Conservation (phyloP, 2,797 vertebrate species). For the Parauchenoglanis ngamensis region DNA sequence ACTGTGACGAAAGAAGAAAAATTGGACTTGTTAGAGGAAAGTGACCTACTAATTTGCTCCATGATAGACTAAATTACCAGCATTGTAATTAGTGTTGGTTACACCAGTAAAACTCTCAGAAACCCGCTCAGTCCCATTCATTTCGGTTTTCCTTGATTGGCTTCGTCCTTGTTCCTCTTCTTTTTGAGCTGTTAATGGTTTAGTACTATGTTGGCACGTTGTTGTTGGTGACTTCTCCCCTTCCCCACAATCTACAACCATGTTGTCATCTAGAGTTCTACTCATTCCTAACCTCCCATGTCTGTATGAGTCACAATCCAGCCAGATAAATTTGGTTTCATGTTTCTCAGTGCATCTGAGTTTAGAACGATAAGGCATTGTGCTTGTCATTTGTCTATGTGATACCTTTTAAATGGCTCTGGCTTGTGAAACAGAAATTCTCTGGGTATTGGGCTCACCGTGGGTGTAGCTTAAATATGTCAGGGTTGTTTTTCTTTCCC, state of each 20-base stretch:
- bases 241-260: conserved; percentile 39
- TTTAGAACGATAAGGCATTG: not conserved
- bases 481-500: conserved; percentile 16
- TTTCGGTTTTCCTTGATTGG: conserved; percentile 26
- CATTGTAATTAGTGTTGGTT: not conserved
- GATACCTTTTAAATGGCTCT: not conserved
- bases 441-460: not conserved
- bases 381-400: not conserved
- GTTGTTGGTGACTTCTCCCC: conserved; percentile 25
- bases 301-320: conserved; percentile 53
- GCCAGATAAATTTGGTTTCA: conserved; percentile 52
- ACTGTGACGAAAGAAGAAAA: not conserved
- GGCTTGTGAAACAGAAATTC: conserved; percentile 2
- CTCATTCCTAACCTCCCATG: conserved; percentile 35
- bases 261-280: conserved; percentile 31
- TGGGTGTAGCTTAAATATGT: conserved; percentile 9
- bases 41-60: conserved; percentile 13
- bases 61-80: conserved; percentile 17
- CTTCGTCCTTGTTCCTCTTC: conserved; percentile 20
- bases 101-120: not conserved
- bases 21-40: conserved; percentile 1
- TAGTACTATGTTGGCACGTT: conserved; percentile 21
- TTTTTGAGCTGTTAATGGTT: conserved; percentile 36
- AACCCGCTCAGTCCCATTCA: conserved; percentile 24
- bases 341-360: conserved; percentile 36